Evolutionary conservation across 37 sponge, comb jelly and placozoan species (phyloP), one percentile per base, ranked within the genome.

Genomic region (Chondrilla cf. caribensis): DNA sequence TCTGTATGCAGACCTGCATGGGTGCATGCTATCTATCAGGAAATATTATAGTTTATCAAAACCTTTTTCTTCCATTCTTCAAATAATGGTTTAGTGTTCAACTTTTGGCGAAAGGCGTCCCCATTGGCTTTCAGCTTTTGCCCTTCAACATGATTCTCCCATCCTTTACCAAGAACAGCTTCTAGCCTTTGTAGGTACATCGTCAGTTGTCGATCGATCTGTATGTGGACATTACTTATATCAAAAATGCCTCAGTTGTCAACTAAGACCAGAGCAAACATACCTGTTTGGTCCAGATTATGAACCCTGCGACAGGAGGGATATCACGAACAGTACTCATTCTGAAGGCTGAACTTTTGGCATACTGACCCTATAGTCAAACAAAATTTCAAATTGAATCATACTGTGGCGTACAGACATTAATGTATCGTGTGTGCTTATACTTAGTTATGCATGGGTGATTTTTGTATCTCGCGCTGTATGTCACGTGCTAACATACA

Each of bases 211-310:
- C 84, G 88, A 25, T 93, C 94, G 58, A 98, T 95, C 97, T 96
- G 87, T 1, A 70, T 6, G 33, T 18, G 31, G 38, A n/a, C 28
- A 47, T 14, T 47, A 6, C 6, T 47, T 47, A 47, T 6, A 11
- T 47, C 51, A 47, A 47, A 47, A 14, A 47, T 47, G n/a, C n/a
- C n/a, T n/a, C n/a, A n/a, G n/a, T n/a, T n/a, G n/a, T n/a, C n/a
- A n/a, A n/a, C n/a, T n/a, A n/a, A n/a, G n/a, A n/a, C n/a, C n/a
- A 4, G 41, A 25, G 25, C 65, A 64, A n/a, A 47, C 90, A 62
- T 2, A 93, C 94, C 89, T 95, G 96, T 81, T 87, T 90, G 38
- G 99, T 96, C 99, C 99, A 98, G 62, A 98, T 98, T 81, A 98
- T 98, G 64, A 92, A 89, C 64, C 96, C 92, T 54, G 96, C 93